These are phyloP conservation scores for Holothuria leucospilota DNA, from an alignment of 53 echinoderm and acorn worm species.

Conservation along the genomic window DNA sequence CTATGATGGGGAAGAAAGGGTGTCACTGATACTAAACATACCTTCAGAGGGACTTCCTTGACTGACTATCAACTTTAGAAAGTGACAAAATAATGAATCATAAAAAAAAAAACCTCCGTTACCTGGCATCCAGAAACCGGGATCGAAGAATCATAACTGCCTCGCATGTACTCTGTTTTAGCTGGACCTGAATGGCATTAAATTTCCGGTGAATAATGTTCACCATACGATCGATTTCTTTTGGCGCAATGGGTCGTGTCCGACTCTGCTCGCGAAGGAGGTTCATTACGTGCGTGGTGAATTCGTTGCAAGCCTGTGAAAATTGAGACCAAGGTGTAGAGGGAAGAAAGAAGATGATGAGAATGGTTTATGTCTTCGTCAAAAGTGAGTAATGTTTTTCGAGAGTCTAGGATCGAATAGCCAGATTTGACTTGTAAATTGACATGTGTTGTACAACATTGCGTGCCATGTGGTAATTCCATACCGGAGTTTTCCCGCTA, in stretches of 20 bases:
- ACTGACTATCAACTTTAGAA: slow-evolving; percentile 4
- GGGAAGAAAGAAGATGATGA: too few relatives aligned
- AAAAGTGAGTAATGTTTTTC: slow-evolving; percentile 51
- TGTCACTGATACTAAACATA: too few relatives aligned
- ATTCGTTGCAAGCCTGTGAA: slow-evolving; percentile 97
- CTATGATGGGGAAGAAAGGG: too few relatives aligned
- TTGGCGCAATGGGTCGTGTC: slow-evolving; percentile 99
- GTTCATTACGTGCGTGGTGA: slow-evolving; percentile 99
- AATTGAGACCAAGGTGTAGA: slow-evolving; percentile 18
- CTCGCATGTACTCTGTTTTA: slow-evolving; percentile 99
- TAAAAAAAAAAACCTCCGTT: background rate
- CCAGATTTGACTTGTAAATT: slow-evolving; percentile 50
- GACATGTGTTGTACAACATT: slow-evolving; percentile 47
- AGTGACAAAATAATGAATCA: background rate
- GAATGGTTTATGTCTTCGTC: slow-evolving; percentile 10
- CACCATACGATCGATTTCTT: slow-evolving; percentile 99
- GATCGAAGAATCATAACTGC: slow-evolving; percentile 99
- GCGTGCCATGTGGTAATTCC: slow-evolving; percentile 32
- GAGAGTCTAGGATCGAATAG: slow-evolving; percentile 31
- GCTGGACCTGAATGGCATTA: slow-evolving; percentile 99
- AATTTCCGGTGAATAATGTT: slow-evolving; percentile 99
- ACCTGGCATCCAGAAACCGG: slow-evolving; percentile 98
- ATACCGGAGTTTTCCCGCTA: slow-evolving; percentile 38
- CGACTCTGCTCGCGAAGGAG: slow-evolving; percentile 98
- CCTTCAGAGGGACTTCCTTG: too few relatives aligned